Base-by-base conservation (phyloP, 2,888 invertebrate genomes). In the Saturnia japonica region DNA sequence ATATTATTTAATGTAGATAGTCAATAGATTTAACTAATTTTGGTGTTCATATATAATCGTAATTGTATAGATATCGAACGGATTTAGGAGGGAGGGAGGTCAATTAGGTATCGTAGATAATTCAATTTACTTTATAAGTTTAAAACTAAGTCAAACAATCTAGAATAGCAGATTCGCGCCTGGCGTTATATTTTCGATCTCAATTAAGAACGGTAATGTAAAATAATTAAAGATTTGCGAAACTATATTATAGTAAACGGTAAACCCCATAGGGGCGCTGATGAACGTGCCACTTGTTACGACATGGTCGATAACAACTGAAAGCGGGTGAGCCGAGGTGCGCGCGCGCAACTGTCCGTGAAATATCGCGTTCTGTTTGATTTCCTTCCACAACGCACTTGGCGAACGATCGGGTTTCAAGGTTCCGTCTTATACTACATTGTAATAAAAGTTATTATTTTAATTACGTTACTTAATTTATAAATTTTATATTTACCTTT, bases 331-430 rank as follows among this genome's bases (percentile, higher is more conserved):
- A 71, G 66, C 45, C 22, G 68, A 62, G 25, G 71, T 60, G 76
- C 78, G 77, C 76, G 72, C 68, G 78, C 80, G 75, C 82, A 79
- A 68, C 75, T 75, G 69, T 71, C 77, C 77, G 75, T 80, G 79
- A 77, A 80, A 77, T 77, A 64, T 45, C 68, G 51, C 72, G 75
- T 72, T 75, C 73, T 73, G 69, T 74, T 72, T 74, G 74, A 76
- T 76, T 78, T 80, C 77, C 75, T 64, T 64, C 64, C 40, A 64
- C 60, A 60, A 47, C 69, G 73, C 72, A 67, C 68, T 77, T 69
- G 67, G 42, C 67, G 42, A 54, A 54, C 60, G 66, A 69, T 64
- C 67, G 42, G n/a, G n/a, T 57, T 70, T 71, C 74, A 72, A 76
- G 75, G 72, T 72, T 73, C 70, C 71, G 42, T 69, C 45, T 67